Conservation (phyloP, 2,113 vertebrate species). For the Ammodytes dubius region DNA sequence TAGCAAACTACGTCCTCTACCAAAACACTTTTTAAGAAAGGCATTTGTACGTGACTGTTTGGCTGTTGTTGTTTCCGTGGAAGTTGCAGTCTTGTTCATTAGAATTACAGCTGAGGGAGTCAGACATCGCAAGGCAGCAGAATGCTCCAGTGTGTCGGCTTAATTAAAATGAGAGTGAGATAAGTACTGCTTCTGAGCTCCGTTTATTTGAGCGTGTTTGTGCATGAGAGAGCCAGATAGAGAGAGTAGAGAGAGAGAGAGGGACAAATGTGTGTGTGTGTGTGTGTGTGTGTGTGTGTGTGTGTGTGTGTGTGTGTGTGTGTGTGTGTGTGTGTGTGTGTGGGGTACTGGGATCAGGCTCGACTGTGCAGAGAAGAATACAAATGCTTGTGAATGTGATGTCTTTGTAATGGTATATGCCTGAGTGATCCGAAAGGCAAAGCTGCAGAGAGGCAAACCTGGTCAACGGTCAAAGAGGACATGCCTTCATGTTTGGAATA, state of each 20-base stretch:
- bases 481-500: conserved; percentile 37
- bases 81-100: conserved; percentile 44
- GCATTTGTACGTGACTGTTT: neutral
- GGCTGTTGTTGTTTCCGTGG: conserved; percentile 16
- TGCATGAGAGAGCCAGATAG: conserved; percentile 17
- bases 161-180: conserved; percentile 76
- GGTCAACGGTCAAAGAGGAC: conserved; percentile 47
- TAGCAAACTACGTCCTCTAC: conserved; percentile 8
- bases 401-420: conserved; percentile 49
- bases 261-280: neutral
- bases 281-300: too few relatives aligned
- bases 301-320: neutral
- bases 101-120: conserved; percentile 52
- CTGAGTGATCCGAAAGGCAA: conserved; percentile 51
- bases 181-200: conserved; percentile 63
- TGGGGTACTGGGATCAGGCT: conserved; percentile 11
- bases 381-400: conserved; percentile 49
- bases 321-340: too few relatives aligned
- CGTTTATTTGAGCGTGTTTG: conserved; percentile 62
- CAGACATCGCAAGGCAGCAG: conserved; percentile 45
- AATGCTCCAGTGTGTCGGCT: conserved; percentile 61
- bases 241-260: conserved; percentile 16
- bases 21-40: neutral
- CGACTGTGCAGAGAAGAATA: conserved; percentile 46
- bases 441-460: conserved; percentile 27